Base-by-base conservation (phyloP, 2,888 invertebrate genomes). In the Dynastes tityus region DNA sequence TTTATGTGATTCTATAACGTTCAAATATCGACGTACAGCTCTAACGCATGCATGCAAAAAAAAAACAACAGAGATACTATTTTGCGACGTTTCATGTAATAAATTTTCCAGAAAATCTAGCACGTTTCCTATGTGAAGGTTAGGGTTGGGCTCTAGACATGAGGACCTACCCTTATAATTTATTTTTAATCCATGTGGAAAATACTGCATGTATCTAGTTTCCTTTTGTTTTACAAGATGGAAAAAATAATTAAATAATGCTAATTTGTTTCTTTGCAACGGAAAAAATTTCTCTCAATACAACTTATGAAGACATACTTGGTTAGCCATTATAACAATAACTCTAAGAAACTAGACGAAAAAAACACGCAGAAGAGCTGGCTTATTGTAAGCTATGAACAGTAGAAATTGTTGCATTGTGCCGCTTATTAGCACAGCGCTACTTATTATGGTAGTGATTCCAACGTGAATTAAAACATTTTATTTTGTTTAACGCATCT, bases 161-260 rank as follows among this genome's bases (percentile, higher is more conserved):
- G 16, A 11, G 27, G 74, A 63, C 74, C 63, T 63, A 63, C 74
- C 74, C 74, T 74, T 74, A 61, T 63, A n/a, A 58, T 32, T 6
- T 58, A 58, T 22, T 16, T 70, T 51, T 37, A 55, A 73, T 45
- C 45, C 11, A 53, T 29, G 29, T 37, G 65, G 22, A 40, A 65
- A 65, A 37, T 32, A 32, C 16, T 16, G 65, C 32, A 64, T 40
- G 4, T 37, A 40, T n/a, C 40, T 65, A 1, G 40, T 65, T 40
- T 40, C 40, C 40, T 32, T 16, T 65, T 65, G 2, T 6, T 16
- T 16, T 45, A 65, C n/a, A 45, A 40, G 13, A 1, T 11, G 64
- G 9, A 45, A 11, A 45, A 45, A 2, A 11, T 45, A 45, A 45
- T 45, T 45, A 45, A 45, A 45, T 45, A 45, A 11, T 11, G 11